Base-by-base conservation (phyloP, 1,140 invertebrate species). In the Caenorhabditis briggsae region DNA sequence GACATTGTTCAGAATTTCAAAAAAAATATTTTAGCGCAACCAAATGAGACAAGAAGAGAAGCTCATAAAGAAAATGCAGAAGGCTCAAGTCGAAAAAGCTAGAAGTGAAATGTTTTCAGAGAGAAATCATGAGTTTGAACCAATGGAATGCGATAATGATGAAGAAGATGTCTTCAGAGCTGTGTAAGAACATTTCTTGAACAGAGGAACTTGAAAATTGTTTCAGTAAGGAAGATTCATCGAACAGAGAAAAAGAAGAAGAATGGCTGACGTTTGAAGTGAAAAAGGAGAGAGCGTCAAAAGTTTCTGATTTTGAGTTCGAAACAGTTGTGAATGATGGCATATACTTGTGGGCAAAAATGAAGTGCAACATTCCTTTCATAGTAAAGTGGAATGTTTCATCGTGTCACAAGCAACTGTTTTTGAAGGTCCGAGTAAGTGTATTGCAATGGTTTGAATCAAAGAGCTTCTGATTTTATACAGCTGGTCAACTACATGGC, bases 311-410 rank as follows among this genome's bases (percentile, higher is more conserved):
- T 78, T 16, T 78, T 5, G 70, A 33, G 5, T 78, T n/a, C 9
- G 33, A 12, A 14, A 20, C 12, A 23, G 12, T 23, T 23, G 8
- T 6, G 18, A 18, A 46, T 2, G 12, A 53, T 23, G n/a, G 18
- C 46, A 74, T 25, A n/a, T 12, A 50, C 50, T n/a, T 78, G 12
- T 78, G 70, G 70, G 12, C 70, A 0, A 78, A 78, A 25, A 50
- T 50, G 46, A 20, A 53, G 11, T 78, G 70, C n/a, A 23, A 50
- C 2, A 46, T 78, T 9, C 70, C 70, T 1, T 23, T 78, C 20
- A 9, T 5, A 20, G 5, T 78, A 6, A 50, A 53, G 14, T 78
- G 70, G 70, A 78, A 53, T 12, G 5, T 50, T 48, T 5, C 20
- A 16, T 70, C 41, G 18, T 5, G 33, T 8, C 11, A 78, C 7